Conservation (phyloP, 23 tunicate genomes). For the Styela clava region DNA sequence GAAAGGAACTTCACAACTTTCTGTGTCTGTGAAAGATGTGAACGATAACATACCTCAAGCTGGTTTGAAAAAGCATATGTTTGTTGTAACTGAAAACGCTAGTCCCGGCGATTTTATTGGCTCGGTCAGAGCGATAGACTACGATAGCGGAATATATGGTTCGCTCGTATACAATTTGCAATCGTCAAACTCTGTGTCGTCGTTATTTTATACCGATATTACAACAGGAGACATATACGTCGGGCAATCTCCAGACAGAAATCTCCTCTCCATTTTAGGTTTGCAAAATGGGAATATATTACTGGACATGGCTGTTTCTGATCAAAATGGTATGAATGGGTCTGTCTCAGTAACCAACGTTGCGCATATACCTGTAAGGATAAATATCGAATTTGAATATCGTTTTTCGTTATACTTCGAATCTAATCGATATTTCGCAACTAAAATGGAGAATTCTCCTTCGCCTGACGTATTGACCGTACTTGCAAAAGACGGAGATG, state of each 20-base stretch:
- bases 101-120: slow-evolving; percentile 32
- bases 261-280: slow-evolving; percentile 2
- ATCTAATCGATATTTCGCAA: slow-evolving; percentile 8
- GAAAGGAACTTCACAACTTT: neutral
- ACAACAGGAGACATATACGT: slow-evolving; percentile 44
- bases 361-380: slow-evolving; percentile 1
- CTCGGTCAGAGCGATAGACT: slow-evolving; percentile 36
- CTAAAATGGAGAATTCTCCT: slow-evolving; percentile 26
- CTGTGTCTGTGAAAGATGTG: neutral
- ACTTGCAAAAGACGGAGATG: slow-evolving; percentile 32
- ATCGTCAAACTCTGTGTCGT: neutral
- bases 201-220: slow-evolving; percentile 43
- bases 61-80: neutral
- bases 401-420: slow-evolving; percentile 32
- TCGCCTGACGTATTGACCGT: slow-evolving; percentile 23
- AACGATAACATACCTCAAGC: slow-evolving; percentile 17
- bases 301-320: slow-evolving; percentile 21
- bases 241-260: slow-evolving; percentile 24
- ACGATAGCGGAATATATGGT: slow-evolving; percentile 43
- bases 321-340: slow-evolving; percentile 37
- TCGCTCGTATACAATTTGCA: slow-evolving; percentile 20
- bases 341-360: neutral
- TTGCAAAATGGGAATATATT: slow-evolving; percentile 2
- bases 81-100: slow-evolving; percentile 17
- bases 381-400: slow-evolving; percentile 29